Base-by-base conservation (phyloP, 1,140 invertebrate genomes). In the Varroa destructor region DNA sequence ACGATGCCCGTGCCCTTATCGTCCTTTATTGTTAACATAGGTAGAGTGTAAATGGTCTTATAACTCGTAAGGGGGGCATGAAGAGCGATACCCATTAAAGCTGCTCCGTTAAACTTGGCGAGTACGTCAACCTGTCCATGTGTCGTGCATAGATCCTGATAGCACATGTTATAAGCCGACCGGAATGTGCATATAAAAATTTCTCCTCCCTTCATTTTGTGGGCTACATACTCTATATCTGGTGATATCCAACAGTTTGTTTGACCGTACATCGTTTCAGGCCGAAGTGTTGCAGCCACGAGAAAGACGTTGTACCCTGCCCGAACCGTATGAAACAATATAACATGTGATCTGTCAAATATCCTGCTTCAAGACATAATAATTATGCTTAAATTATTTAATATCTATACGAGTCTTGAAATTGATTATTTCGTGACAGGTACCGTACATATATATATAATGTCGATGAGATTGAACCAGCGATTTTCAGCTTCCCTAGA, bases 181-280 rank as follows among this genome's bases (percentile, higher is more conserved):
- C 95, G 83, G 72, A 81, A 79, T 0, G 93, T 97, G 74, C 87
- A 91, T 67, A 99, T 85, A 78, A 89, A 97, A 37, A 97, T 83
- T 72, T 90, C 89, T n/a, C 80, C 78, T 73, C 87, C 84, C 5
- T 80, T 77, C 4, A 86, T 85, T 76, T 86, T 82, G 80, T 92
- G 89, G 14, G 88, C 92, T 76, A 95, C 86, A 77, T 98, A 98
- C 73, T 86, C 86, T 75, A 98, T 93, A 76, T 97, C 92, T 2
- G 97, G 97, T 77, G 88, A 88, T 0, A 99, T 78, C 93, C 95
- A 99, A 79, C 95, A 97, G 79, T 99, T 99, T 0, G 97, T 99
- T 83, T 99, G 97, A 1, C 97, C 97, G 80, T 97, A 99, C 96
- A 99, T 99, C 0, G 97, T 99, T 82, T 99, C 97, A 10, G 96